These are phyloP conservation scores for Mustela lutreola DNA, from an alignment of 2,113 vertebrate species.

Conservation along the genomic window DNA sequence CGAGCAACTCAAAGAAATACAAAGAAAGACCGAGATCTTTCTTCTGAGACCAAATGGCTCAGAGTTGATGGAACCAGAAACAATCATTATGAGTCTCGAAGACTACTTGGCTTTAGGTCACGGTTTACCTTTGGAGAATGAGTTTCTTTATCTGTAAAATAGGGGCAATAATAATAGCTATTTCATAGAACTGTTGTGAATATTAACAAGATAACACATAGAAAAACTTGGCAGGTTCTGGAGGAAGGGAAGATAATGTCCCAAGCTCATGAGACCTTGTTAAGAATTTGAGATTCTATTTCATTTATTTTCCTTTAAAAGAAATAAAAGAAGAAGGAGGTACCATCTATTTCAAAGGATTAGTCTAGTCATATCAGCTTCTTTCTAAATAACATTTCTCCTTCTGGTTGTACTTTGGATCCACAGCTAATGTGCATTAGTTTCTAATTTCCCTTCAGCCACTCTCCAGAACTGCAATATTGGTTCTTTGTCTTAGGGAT, in stretches of 20 bases:
- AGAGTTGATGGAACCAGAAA: conserved; percentile 1
- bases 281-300: conserved; percentile 54
- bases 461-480: conserved; percentile 73
- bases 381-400: conserved; percentile 67
- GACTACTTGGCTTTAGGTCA: background rate
- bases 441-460: conserved; percentile 64
- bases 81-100: background rate
- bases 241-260: conserved; percentile 33
- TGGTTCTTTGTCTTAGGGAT: conserved; percentile 83
- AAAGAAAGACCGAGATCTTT: background rate
- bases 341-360: conserved; percentile 51
- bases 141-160: background rate
- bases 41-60: conserved; percentile 19
- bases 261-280: conserved; percentile 21
- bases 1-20: no score
- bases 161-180: background rate
- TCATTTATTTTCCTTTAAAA: conserved; percentile 43
- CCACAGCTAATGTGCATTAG: conserved; percentile 48
- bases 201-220: background rate
- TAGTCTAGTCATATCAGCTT: conserved; percentile 24
- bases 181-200: conserved; percentile 9
- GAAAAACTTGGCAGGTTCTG: background rate
- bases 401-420: conserved; percentile 69
- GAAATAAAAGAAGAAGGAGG: conserved; percentile 3
- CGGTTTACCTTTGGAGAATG: background rate